Conservation (phyloP, 2,113 vertebrate genomes). For the Lophius piscatorius region DNA sequence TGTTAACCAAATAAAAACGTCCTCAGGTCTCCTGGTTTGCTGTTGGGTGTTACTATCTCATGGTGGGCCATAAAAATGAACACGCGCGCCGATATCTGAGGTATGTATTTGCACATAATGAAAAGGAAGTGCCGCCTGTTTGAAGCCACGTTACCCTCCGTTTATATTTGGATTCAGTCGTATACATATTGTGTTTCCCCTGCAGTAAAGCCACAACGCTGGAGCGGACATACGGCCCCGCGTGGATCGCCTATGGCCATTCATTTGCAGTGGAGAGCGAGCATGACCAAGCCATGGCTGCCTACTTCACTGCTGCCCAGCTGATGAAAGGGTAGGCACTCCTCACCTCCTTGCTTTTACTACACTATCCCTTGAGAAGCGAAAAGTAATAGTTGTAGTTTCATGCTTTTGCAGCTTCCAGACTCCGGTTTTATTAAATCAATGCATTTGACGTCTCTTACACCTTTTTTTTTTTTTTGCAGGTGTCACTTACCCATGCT, state of each 20-base stretch:
- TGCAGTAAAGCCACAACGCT: conserved; percentile 95
- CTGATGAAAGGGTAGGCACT: conserved; percentile 95
- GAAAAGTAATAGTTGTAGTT: too few species aligned
- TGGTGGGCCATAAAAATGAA: conserved; percentile 98
- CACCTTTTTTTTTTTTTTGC: background rate
- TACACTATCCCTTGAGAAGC: too few species aligned
- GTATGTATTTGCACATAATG: conserved; percentile 66
- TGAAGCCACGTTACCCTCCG: background rate
- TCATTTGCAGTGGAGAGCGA: conserved; percentile 98
- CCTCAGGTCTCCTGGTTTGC: conserved; percentile 98
- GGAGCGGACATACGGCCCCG: conserved; percentile 95
- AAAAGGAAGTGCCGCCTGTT: background rate
- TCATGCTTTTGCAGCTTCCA: too few species aligned
- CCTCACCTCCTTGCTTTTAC: background rate
- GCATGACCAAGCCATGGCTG: conserved; percentile 98
- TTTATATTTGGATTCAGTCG: background rate
- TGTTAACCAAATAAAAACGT: conserved; percentile 3
- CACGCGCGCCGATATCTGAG: conserved; percentile 96
- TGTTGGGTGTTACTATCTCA: conserved; percentile 98
- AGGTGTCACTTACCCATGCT: conserved; percentile 98
- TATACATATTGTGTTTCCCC: conserved; percentile 2
- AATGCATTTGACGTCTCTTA: background rate
- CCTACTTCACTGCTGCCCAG: conserved; percentile 97
- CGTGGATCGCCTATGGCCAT: conserved; percentile 98
- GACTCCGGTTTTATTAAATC: background rate